These are phyloP conservation scores for Conus ventricosus DNA, from an alignment of 1,140 invertebrate genomes.

Conservation along the genomic window DNA sequence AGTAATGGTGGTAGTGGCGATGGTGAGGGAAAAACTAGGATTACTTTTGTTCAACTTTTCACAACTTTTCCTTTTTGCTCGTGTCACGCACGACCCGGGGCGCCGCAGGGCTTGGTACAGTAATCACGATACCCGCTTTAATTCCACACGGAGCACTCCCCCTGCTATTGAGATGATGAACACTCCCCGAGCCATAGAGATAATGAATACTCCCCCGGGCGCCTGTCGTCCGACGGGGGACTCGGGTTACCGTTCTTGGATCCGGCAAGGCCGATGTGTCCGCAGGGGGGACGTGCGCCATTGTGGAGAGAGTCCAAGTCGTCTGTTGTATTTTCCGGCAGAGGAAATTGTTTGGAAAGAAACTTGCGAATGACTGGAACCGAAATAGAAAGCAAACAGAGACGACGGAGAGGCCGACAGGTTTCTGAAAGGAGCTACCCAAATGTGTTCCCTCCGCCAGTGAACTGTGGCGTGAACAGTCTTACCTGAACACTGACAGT, in stretches of 20 bases:
- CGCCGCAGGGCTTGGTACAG: not conserved
- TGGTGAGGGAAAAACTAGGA: not conserved
- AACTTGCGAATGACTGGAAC: not conserved
- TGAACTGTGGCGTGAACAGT: not conserved
- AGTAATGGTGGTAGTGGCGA: not conserved
- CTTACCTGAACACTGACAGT: not conserved
- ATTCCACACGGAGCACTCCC: slow-evolving; percentile 16
- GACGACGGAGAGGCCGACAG: not conserved
- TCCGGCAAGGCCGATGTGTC: not conserved
- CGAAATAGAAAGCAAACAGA: slow-evolving; percentile 11
- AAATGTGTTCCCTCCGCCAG: not conserved
- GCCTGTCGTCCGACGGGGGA: slow-evolving; percentile 23
- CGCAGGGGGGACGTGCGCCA: not conserved
- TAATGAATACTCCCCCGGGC: slow-evolving; percentile 15
- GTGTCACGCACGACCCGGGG: not conserved
- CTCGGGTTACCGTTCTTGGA: slow-evolving; percentile 24
- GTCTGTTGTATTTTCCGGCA: slow-evolving; percentile 6
- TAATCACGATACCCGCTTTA: slow-evolving; percentile 28
- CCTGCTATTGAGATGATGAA: slow-evolving; percentile 26
- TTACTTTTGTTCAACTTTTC: slow-evolving; percentile 20
- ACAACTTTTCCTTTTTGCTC: slow-evolving; percentile 28
- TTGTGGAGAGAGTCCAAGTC: not conserved
- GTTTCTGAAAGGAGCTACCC: not conserved
- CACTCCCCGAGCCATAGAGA: slow-evolving; percentile 11
- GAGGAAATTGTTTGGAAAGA: slow-evolving; percentile 7